phyloP scores from a whole-genome alignment of 2,888 invertebrate species.

The Platynereis dumerilii region DNA sequence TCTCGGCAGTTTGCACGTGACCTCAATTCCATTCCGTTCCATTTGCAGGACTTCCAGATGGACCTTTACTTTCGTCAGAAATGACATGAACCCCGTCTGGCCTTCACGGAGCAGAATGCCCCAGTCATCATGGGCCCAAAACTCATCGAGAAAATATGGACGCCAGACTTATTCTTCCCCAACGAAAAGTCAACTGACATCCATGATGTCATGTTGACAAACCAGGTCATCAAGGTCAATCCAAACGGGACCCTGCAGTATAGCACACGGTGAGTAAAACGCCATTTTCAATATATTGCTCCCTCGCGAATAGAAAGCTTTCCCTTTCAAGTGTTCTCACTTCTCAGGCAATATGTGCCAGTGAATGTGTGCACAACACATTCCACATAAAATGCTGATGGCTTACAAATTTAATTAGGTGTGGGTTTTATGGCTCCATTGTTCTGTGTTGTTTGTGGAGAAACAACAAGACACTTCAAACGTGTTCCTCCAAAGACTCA shows the following conservation, averaged over 20 bases:
- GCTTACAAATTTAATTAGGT: too few species aligned
- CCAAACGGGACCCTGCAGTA: slow-evolving; percentile 32
- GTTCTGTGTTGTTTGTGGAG: too few species aligned
- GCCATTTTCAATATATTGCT: too few species aligned
- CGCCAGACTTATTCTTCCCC: slow-evolving; percentile 38
- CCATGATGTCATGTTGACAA: slow-evolving; percentile 33
- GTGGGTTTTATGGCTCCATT: too few species aligned
- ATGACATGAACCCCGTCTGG: slow-evolving; percentile 32
- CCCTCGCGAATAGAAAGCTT: too few species aligned
- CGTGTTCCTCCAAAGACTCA: too few species aligned
- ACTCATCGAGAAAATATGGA: slow-evolving; percentile 30
- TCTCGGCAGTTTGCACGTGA: too few species aligned
- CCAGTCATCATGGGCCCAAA: slow-evolving; percentile 20
- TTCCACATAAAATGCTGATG: too few species aligned
- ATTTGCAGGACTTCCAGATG: slow-evolving; percentile 30
- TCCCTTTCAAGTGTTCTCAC: neutral
- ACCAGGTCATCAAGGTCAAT: slow-evolving; percentile 31
- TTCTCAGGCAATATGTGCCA: too few species aligned
- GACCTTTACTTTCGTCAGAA: slow-evolving; percentile 35
- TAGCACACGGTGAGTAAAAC: slow-evolving; percentile 32
- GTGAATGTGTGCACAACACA: too few species aligned
- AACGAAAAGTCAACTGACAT: slow-evolving; percentile 33
- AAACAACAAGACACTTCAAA: too few species aligned
- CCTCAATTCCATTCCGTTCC: too few species aligned
- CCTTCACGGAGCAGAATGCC: slow-evolving; percentile 18